Percentiles rank a stretch among this genome's conserved stretches.
Conservation (phyloP, 2,113 vertebrate genomes). For the Proteles cristata region DNA sequence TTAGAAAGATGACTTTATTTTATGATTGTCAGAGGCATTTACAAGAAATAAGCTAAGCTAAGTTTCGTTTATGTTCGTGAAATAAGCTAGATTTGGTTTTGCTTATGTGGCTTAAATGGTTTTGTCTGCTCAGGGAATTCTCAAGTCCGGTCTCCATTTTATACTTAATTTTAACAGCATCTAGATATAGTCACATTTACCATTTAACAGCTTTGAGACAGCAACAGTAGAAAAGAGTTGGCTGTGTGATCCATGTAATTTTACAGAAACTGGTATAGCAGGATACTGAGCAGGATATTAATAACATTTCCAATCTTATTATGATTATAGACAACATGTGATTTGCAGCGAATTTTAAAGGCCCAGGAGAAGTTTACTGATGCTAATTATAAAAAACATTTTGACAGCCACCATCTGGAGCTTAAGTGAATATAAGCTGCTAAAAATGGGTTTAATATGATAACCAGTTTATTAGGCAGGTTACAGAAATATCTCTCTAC, state of each 20-base stretch:
- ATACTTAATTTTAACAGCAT: constrained; percentile 44
- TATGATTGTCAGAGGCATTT: constrained; percentile 42
- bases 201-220: constrained; percentile 44
- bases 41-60: constrained; percentile 6
- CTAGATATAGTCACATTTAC: constrained; percentile 36
- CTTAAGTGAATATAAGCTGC: constrained; percentile 79
- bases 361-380: constrained; percentile 77
- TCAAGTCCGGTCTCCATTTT: background rate
- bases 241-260: constrained; percentile 50
- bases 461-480: constrained; percentile 75
- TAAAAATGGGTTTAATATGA: constrained; percentile 78
- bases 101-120: background rate
- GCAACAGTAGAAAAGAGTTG: background rate
- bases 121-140: constrained; percentile 44
- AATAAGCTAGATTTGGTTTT: constrained; percentile 37
- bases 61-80: background rate
- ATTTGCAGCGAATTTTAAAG: constrained; percentile 77
- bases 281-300: constrained; percentile 70
- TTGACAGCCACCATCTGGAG: constrained; percentile 82
- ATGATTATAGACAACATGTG: constrained; percentile 76
- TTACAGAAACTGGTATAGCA: constrained; percentile 65
- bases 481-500: constrained; percentile 72
- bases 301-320: constrained; percentile 72
- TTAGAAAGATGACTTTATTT: background rate
- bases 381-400: constrained; percentile 80